Evolutionary conservation across 2,113 vertebrate genomes (phyloP).

Genomic region (Sisor rabdophorus): DNA sequence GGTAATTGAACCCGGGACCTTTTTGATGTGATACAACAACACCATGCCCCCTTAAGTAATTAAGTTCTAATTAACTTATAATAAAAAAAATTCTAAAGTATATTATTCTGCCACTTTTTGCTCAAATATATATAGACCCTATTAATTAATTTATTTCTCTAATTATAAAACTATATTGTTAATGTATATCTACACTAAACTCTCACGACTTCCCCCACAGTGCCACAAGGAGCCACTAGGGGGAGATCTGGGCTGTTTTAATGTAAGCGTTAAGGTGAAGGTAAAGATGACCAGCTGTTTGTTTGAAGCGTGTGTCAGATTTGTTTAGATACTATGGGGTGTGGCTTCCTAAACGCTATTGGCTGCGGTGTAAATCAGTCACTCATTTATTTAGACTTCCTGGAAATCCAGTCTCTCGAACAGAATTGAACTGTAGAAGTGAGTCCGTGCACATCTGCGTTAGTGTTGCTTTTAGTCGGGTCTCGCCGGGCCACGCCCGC

Average conservation of each 20-base stretch:
- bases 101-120: neutral
- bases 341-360: neutral
- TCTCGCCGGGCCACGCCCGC: slow-evolving; percentile 29
- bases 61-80: too few species aligned
- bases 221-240: neutral
- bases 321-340: neutral
- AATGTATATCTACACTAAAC: neutral
- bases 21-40: too few species aligned
- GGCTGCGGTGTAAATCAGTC: neutral
- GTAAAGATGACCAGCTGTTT: neutral
- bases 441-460: slow-evolving; percentile 5
- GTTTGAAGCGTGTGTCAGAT: neutral
- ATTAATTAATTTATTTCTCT: too few species aligned
- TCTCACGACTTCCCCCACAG: neutral
- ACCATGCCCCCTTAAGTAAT: too few species aligned
- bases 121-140: too few species aligned
- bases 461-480: neutral
- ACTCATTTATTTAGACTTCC: neutral
- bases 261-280: too few species aligned
- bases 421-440: neutral
- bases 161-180: neutral
- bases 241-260: neutral
- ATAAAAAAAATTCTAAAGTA: too few species aligned
- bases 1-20: too few species aligned
- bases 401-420: neutral